These are phyloP conservation scores for Camponotus vicinus DNA, from an alignment of 1,140 invertebrate genomes.

Conservation along the genomic window DNA sequence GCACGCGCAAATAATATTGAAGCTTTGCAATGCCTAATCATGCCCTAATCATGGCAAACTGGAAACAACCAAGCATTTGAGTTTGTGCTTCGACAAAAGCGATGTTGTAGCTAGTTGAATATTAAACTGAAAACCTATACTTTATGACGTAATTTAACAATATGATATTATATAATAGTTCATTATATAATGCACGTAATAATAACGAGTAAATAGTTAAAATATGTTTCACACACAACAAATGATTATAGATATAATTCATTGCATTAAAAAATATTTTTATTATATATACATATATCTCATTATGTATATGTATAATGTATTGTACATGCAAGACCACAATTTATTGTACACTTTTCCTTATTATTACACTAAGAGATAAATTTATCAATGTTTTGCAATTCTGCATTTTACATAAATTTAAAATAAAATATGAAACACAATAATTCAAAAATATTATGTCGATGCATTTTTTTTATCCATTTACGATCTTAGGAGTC, in stretches of 20 bases:
- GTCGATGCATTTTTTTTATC: background rate
- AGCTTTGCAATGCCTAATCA: background rate
- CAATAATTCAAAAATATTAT: background rate
- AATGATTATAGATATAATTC: background rate
- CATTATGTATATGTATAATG: no score
- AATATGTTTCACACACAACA: background rate
- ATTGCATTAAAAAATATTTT: slow-evolving; percentile 14
- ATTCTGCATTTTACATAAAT: background rate
- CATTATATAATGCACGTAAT: background rate
- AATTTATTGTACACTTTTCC: no score
- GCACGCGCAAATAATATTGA: background rate
- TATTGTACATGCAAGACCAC: no score
- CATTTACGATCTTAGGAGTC: background rate
- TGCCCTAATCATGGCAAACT: background rate
- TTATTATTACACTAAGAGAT: no score
- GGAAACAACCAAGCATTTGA: slow-evolving; percentile 20
- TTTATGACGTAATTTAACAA: slow-evolving; percentile 4
- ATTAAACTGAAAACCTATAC: slow-evolving; percentile 11
- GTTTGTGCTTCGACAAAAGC: background rate
- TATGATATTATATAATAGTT: background rate
- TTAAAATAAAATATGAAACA: background rate
- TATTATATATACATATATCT: no score
- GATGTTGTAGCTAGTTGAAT: background rate
- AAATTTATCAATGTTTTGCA: background rate
- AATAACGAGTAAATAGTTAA: background rate